These are phyloP conservation scores for Ctenomys sociabilis DNA, from an alignment of 2,113 vertebrate genomes.

Conservation along the genomic window DNA sequence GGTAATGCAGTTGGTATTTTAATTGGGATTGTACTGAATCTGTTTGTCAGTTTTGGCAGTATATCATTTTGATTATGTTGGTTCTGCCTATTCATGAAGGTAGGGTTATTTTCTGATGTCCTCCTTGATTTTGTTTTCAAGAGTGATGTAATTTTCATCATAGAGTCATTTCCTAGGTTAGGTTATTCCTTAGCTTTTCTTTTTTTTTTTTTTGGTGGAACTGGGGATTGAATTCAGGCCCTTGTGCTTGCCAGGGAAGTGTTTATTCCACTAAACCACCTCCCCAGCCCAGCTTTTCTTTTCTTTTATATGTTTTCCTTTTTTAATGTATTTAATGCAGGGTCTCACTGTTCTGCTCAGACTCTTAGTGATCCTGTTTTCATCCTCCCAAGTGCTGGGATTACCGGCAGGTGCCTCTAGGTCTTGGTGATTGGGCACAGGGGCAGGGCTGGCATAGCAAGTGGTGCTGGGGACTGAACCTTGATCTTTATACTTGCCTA, in stretches of 20 bases:
- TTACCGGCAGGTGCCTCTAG: too few species aligned
- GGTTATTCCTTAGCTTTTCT: neutral
- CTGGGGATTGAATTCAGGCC: too few species aligned
- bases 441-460: too few species aligned
- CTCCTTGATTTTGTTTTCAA: neutral
- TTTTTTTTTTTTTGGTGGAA: too few species aligned
- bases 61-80: neutral
- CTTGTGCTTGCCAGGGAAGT: too few species aligned
- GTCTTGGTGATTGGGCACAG: too few species aligned
- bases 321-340: neutral
- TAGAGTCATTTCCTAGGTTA: neutral
- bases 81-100: neutral
- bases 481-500: too few species aligned
- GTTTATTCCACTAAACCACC: too few species aligned
- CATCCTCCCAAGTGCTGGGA: too few species aligned
- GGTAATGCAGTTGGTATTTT: neutral
- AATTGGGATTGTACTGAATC: neutral
- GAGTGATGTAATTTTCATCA: neutral
- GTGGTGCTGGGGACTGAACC: too few species aligned
- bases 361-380: too few species aligned
- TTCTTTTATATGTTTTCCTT: neutral
- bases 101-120: neutral
- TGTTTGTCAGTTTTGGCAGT: neutral
- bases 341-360: too few species aligned
- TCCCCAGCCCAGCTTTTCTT: neutral